Percentiles rank a stretch among this genome's conserved stretches.
Conservation (phyloP, 2,888 invertebrate genomes). For the Polymixis flavicincta region DNA sequence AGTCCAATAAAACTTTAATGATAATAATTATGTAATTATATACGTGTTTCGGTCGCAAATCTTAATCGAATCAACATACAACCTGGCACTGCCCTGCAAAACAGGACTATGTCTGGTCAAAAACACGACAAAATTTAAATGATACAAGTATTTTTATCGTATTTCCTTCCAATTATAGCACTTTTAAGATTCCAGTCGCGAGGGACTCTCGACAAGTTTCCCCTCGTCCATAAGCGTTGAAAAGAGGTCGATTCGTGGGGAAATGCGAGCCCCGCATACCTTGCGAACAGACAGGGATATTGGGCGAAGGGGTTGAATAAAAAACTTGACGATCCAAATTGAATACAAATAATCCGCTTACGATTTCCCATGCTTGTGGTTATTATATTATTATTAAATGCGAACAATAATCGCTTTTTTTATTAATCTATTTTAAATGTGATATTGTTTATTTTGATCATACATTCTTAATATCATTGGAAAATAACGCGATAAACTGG, state of each 20-base stretch:
- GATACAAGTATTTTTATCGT: slow-evolving; percentile 4
- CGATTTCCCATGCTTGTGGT: slow-evolving; percentile 8
- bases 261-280: slow-evolving; percentile 51
- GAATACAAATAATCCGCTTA: slow-evolving; percentile 59
- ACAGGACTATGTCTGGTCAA: not conserved
- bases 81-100: too few relatives aligned
- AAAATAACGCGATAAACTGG: not conserved
- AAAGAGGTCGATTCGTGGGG: slow-evolving; percentile 45
- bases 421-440: slow-evolving; percentile 22
- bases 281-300: slow-evolving; percentile 30
- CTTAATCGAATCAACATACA: too few relatives aligned
- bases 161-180: slow-evolving; percentile 39
- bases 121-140: slow-evolving; percentile 11
- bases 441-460: slow-evolving; percentile 9
- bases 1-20: too few relatives aligned
- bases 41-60: too few relatives aligned
- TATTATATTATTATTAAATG: slow-evolving; percentile 7
- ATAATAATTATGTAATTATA: too few relatives aligned
- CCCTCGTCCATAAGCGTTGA: slow-evolving; percentile 47
- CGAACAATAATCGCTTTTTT: slow-evolving; percentile 40
- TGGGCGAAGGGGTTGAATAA: slow-evolving; percentile 46
- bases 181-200: slow-evolving; percentile 38
- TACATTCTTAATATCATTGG: slow-evolving; percentile 3
- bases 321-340: slow-evolving; percentile 49
- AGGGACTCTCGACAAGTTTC: slow-evolving; percentile 31